Base-by-base conservation (phyloP, 1,140 invertebrate genomes). In the Penaeus vannamei region DNA sequence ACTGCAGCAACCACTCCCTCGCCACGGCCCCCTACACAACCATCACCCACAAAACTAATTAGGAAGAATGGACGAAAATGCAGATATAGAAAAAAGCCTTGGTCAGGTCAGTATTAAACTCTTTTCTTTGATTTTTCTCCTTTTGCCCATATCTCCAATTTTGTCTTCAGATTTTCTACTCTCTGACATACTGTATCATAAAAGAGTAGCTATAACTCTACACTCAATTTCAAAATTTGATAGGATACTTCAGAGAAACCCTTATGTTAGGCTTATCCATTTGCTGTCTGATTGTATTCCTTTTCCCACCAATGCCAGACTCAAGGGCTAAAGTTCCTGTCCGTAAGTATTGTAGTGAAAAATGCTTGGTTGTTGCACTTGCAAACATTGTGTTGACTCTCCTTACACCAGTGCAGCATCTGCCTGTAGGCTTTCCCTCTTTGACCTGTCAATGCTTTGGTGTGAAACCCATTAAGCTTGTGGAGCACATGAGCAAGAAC, bases 21-120 rank as follows among this genome's bases (percentile, higher is more conserved):
- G 72, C 69, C 91, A 77, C 87, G 90, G 82, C 82, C 90, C 59
- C 87, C 91, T 84, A 77, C 76, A 72, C 12, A 90, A 90, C 80
- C 90, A 90, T 89, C 86, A 72, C 87, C 82, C 87, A 95, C 95
- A 20, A 98, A 98, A 92, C 93, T 97, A 84, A 95, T 97, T 88
- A 95, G 96, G 84, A 95, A 97, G 91, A 97, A 97, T 93, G 96
- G 97, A 90, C 97, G 97, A 93, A 97, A 96, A 92, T 93, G 97
- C 91, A 95, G 96, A 91, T 96, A 97, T 91, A 94, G 97, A 92
- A 94, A 96, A 90, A 96, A 97, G 91, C 96, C 97, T 20, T 91
- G 92, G 91, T 91, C 92, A 90, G 92, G 92, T 93, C 91, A 89
- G 85, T 90, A 60, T 79, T 17, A 53, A 32, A 26, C 17, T 5